A percentile compares a stretch with the other conserved stretches of the same genome.
phyloP scores from a whole-genome alignment of 1,140 invertebrate species.

The Sesamia nonagrioides region DNA sequence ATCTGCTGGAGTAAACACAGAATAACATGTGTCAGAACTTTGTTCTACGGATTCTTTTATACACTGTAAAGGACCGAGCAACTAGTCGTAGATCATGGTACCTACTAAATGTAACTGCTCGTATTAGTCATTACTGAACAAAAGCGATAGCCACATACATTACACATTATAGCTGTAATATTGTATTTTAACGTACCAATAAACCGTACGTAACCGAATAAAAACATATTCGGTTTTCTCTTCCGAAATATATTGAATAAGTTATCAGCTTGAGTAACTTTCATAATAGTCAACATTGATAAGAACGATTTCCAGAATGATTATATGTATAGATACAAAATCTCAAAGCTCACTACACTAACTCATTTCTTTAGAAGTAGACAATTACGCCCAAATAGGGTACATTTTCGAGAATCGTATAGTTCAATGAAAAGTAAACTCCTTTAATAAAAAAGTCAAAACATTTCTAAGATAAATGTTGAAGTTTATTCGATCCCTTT shows the following conservation, averaged over 20 bases:
- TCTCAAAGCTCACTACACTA: too few species aligned
- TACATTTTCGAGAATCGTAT: too few species aligned
- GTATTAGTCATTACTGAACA: constrained; percentile 32
- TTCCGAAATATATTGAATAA: not conserved
- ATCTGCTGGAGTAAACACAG: too few species aligned
- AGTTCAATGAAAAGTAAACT: not conserved
- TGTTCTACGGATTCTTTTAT: not conserved
- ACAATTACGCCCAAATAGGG: too few species aligned
- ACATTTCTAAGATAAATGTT: not conserved
- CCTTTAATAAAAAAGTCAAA: too few species aligned
- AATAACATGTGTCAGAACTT: not conserved
- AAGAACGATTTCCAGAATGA: too few species aligned
- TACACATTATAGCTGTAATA: constrained; percentile 9
- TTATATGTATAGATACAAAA: too few species aligned
- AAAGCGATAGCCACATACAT: constrained; percentile 22
- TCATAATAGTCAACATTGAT: too few species aligned
- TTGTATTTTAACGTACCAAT: too few species aligned
- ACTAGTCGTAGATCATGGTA: not conserved
- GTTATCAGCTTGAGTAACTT: not conserved
- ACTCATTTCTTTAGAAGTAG: too few species aligned
- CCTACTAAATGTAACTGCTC: not conserved
- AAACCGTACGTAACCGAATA: too few species aligned
- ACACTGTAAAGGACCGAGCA: constrained; percentile 5
- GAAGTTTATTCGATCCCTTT: not conserved
- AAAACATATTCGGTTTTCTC: not conserved